Evolutionary conservation across 2,888 invertebrate species (phyloP).

Genomic region (Ornithoptera alexandrae): DNA sequence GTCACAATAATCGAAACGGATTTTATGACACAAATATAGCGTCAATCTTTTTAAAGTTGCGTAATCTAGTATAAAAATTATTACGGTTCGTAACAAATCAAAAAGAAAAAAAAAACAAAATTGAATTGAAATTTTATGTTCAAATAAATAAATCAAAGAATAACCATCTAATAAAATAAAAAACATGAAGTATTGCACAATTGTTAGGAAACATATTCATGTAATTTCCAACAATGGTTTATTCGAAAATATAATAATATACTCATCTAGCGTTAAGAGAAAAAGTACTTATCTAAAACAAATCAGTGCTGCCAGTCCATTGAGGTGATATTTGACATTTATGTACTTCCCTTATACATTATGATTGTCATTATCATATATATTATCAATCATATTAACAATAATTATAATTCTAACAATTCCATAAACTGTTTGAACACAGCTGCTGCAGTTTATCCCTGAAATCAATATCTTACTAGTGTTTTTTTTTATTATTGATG

Average conservation of each 20-base stretch:
- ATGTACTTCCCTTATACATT: constrained; percentile 7
- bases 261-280: constrained; percentile 17
- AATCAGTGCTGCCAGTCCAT: constrained; percentile 22
- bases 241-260: constrained; percentile 17
- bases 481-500: too few species aligned
- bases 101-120: too few species aligned
- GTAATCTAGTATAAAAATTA: too few species aligned
- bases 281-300: constrained; percentile 14
- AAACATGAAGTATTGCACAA: not conserved
- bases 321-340: constrained; percentile 7
- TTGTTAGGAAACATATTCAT: not conserved
- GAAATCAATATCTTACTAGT: too few species aligned
- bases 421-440: not conserved
- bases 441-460: not conserved
- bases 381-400: not conserved
- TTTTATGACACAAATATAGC: too few species aligned
- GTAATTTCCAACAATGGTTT: constrained; percentile 4
- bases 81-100: too few species aligned
- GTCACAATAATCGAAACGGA: too few species aligned
- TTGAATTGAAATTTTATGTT: not conserved
- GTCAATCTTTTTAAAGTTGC: too few species aligned
- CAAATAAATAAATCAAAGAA: not conserved
- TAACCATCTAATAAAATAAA: not conserved
- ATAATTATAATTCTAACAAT: not conserved
- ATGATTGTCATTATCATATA: not conserved